Evolutionary conservation across 2,113 vertebrate genomes (phyloP), one percentile per base, ranked within the genome.

Genomic region (Plestiodon gilberti): DNA sequence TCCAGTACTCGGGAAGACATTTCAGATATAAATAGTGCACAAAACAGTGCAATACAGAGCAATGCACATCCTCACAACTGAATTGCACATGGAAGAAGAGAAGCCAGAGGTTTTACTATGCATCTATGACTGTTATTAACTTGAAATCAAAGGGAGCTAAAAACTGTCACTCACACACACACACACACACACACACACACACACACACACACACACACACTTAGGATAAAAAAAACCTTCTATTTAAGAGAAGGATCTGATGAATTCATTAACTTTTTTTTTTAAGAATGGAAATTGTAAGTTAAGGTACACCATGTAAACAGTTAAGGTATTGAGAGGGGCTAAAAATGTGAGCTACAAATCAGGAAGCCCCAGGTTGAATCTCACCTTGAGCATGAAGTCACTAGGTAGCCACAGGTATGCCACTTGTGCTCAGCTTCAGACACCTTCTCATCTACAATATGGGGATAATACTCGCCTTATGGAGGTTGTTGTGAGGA

Each of bases 1-100:
- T 74, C 57, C 6, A 73, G 83, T 61, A 82, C 0, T 0, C 0
- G 6, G 65, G 15, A 33, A 0, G 0, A 0, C 8, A 0, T 8
- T 25, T 33, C 18, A 48, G 69, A 25, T 2, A 1, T 0, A 1
- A n/a, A 6, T 0, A 48, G 61, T 0, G 40, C 40, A 0, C 0
- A 11, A n/a, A 62, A 1, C 0, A 70, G 15, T 0, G 57, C 22
- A 74, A 7, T 40, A 62, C 35, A 80, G 15, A 62, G 55, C 11
- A 80, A 83, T 14, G 10, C 38, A 23, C 11, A 62, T 23, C 13
- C 20, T 7, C 69, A 40, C 57, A 62, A 43, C 22, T 40, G 61
- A 62, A 25, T n/a, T 83, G 23, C 25, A 57, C 3, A 14, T 25
- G 38, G 35, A 62, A 17, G 17, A 59, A 33, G 18, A 57, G 52